Evolutionary conservation across 2,113 vertebrate genomes (phyloP), one percentile per base, ranked within the genome.

Genomic region (Cyanocitta stelleri): DNA sequence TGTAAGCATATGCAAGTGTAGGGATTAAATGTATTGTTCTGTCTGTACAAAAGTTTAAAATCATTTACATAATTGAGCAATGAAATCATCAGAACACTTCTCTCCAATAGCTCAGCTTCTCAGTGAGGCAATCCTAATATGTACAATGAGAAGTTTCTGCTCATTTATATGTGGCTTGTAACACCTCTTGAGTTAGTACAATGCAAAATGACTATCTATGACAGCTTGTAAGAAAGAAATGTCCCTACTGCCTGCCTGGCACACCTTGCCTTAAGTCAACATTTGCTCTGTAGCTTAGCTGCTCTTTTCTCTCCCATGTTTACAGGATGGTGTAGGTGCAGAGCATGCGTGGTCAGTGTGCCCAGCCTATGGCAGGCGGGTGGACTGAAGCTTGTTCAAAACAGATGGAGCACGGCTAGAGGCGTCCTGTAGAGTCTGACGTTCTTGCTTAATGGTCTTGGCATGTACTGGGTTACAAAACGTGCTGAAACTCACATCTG

Each of bases 401-500:
- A 27, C 87, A 90, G 79, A 92, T 90, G 95, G 82, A 95, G 78
- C 72, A 10, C 6, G 3, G 32, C 64, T 54, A 33, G 85, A 81
- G 76, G n/a, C 14, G 1, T 84, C 15, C 75, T 33, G 73, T 44
- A 26, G 85, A 85, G 61, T 15, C 52, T 90, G 90, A 64, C 16
- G 1, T 84, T 68, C 20, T 67, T 77, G n/a, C 72, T 83, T 75
- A 61, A 93, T 90, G 79, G 41, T 86, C 64, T 96, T 96, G 90
- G 90, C 76, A 14, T 72, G 64, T 27, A 0, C 64, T 78, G 6
- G 21, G 12, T 72, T 86, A 86, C 52, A 86, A 51, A 93, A 84
- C 13, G 83, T 95, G 92, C 90, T 85, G 84, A 89, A 90, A 90
- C 72, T n/a, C 81, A 83, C 92, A 67, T 64, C 71, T 89, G 73